phyloP scores from a whole-genome alignment of 2,113 vertebrate species.

The Dromiciops gliroides region DNA sequence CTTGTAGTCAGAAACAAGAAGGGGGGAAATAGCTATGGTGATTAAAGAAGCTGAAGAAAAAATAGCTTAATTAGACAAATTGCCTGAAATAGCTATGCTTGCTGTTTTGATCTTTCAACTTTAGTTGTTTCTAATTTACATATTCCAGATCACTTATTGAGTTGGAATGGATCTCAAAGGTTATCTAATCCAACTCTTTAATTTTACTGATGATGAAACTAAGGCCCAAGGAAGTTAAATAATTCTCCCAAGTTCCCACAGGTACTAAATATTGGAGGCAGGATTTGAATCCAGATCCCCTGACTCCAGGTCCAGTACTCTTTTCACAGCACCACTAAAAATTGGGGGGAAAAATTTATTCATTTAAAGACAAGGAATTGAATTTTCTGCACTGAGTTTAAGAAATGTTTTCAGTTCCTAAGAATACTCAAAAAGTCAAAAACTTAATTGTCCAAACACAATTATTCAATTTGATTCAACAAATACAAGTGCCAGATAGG shows the following conservation, averaged over 20 bases:
- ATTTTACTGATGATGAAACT: background rate
- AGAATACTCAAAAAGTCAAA: constrained; percentile 50
- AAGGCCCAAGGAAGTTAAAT: background rate
- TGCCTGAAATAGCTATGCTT: background rate
- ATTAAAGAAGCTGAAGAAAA: background rate
- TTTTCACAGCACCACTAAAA: background rate
- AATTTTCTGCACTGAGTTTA: background rate
- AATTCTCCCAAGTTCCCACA: background rate
- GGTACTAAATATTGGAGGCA: background rate
- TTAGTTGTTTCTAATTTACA: background rate
- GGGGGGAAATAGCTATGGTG: background rate
- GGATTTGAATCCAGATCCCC: background rate
- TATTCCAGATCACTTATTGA: background rate
- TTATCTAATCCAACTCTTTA: background rate
- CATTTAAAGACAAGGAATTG: background rate
- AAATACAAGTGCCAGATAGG: constrained; percentile 57
- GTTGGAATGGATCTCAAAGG: background rate
- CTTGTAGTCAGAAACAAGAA: background rate
- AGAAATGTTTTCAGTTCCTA: background rate
- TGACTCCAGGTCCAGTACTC: background rate
- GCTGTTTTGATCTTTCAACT: background rate
- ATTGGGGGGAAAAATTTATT: background rate
- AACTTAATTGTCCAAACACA: constrained; percentile 58
- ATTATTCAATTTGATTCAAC: constrained; percentile 38
- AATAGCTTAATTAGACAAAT: background rate